Evolutionary conservation across 2,113 vertebrate genomes (phyloP).

Genomic region (Pseudorasbora parva): DNA sequence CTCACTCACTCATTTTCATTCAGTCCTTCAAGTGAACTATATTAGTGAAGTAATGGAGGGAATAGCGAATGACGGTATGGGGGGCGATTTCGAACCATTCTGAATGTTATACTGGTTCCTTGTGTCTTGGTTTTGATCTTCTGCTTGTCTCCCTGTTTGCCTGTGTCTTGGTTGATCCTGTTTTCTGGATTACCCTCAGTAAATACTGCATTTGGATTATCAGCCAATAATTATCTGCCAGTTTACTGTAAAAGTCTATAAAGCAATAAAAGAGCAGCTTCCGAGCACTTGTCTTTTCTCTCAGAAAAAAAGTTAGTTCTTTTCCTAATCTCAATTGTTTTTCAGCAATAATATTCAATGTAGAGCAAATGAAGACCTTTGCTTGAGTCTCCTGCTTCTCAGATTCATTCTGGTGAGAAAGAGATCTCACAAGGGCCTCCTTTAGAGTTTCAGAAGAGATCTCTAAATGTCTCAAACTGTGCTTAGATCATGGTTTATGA

Average conservation of each 20-base stretch:
- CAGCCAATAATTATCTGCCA: too few species aligned
- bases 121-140: too few species aligned
- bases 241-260: not conserved
- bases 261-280: not conserved
- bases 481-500: not conserved
- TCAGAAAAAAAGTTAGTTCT: not conserved
- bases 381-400: not conserved
- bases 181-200: too few species aligned
- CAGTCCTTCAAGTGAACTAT: too few species aligned
- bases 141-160: too few species aligned
- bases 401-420: not conserved
- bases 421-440: not conserved
- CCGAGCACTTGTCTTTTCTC: not conserved
- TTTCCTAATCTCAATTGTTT: not conserved
- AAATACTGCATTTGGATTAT: too few species aligned
- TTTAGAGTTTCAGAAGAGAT: not conserved
- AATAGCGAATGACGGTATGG: too few species aligned
- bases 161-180: too few species aligned
- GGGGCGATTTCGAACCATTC: too few species aligned
- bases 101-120: too few species aligned
- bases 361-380: not conserved
- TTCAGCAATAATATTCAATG: not conserved
- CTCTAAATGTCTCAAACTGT: not conserved
- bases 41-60: too few species aligned
- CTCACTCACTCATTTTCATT: too few species aligned